Evolutionary conservation across 2,888 invertebrate species (phyloP).

Genomic region (Homarus gammarus): DNA sequence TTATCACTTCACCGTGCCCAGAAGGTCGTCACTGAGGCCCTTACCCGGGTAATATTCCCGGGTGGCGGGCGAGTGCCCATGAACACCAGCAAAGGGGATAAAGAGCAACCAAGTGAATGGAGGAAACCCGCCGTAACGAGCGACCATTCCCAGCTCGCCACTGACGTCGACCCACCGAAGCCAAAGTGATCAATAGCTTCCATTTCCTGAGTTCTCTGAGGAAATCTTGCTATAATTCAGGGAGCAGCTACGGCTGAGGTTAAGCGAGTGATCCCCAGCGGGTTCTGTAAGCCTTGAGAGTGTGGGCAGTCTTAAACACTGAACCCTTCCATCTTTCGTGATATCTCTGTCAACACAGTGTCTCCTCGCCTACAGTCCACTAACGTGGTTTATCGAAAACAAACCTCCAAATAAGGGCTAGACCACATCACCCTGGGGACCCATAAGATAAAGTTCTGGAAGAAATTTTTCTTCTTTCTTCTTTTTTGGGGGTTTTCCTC

Average conservation of each 20-base stretch:
- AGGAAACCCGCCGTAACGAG: background rate
- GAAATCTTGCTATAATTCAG: conserved; percentile 6
- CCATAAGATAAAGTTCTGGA: background rate
- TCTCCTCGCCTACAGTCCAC: too few relatives aligned
- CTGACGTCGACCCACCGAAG: background rate
- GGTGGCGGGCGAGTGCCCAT: background rate
- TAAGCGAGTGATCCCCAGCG: background rate
- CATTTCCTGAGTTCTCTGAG: conserved; percentile 4
- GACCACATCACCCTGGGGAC: background rate
- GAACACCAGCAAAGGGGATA: background rate
- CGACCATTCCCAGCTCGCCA: background rate
- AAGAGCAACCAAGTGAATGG: background rate
- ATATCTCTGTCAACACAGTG: too few relatives aligned
- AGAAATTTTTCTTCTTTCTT: background rate
- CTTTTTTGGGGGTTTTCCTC: background rate
- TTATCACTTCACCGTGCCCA: too few relatives aligned
- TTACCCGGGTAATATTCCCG: too few relatives aligned
- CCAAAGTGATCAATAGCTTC: background rate
- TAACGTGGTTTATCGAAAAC: too few relatives aligned
- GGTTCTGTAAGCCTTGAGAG: background rate
- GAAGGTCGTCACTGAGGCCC: too few relatives aligned
- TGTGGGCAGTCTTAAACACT: too few relatives aligned
- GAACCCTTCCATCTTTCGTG: too few relatives aligned
- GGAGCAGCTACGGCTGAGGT: background rate
- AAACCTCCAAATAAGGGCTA: too few relatives aligned